Percentiles rank a stretch among this genome's conserved stretches.
Conservation (phyloP, 2,797 vertebrate species). For the Manis javanica region DNA sequence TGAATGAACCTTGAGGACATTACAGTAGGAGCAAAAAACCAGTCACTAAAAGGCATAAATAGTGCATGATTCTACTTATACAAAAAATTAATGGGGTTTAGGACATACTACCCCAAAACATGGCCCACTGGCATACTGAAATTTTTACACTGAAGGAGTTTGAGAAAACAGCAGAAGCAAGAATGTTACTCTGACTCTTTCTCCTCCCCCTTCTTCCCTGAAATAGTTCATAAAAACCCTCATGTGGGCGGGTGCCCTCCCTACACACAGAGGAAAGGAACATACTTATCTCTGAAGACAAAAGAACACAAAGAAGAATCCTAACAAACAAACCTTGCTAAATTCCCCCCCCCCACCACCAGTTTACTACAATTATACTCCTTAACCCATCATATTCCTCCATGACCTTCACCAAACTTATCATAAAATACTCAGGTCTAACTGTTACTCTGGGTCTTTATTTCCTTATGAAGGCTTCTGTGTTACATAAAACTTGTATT, state of each 20-base stretch:
- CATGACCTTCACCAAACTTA: neutral
- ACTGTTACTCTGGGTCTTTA: neutral
- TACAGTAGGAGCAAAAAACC: neutral
- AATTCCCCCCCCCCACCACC: neutral
- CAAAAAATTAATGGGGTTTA: neutral
- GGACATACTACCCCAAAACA: neutral
- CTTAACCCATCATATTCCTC: neutral
- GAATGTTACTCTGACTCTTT: neutral
- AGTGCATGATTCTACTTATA: neutral
- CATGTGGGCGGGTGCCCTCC: neutral
- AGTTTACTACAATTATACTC: neutral
- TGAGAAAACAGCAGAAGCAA: neutral
- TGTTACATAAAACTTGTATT: neutral
- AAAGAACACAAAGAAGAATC: neutral
- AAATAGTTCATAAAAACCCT: neutral
- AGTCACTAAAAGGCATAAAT: neutral
- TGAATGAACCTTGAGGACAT: neutral
- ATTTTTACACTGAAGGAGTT: neutral
- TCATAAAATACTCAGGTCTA: neutral
- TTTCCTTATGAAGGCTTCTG: neutral
- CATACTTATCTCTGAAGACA: neutral
- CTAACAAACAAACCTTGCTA: neutral
- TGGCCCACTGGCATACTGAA: neutral
- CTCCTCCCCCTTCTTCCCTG: neutral
- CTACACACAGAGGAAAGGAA: neutral